Evolutionary conservation across 2,888 invertebrate genomes (phyloP).

Genomic region (Petrophora chlorosata): DNA sequence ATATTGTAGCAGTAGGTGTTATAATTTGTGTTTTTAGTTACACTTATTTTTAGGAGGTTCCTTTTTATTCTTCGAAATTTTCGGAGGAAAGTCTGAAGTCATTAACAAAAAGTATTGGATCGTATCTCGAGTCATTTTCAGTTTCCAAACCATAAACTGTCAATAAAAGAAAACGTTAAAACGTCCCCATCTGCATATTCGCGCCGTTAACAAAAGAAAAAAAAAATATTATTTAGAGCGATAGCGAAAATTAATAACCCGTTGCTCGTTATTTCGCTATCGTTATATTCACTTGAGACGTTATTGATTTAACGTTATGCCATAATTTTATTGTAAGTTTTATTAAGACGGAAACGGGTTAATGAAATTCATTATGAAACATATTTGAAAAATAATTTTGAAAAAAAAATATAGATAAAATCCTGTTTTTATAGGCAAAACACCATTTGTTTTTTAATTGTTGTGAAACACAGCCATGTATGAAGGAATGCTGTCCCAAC

Average conservation of each 20-base stretch:
- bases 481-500: slow-evolving; percentile 19
- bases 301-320: slow-evolving; percentile 45
- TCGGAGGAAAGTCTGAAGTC: slow-evolving; percentile 46
- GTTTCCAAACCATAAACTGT: slow-evolving; percentile 81
- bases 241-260: slow-evolving; percentile 70
- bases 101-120: slow-evolving; percentile 61
- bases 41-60: no score
- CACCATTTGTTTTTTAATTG: background rate
- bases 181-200: slow-evolving; percentile 72
- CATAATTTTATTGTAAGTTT: slow-evolving; percentile 25
- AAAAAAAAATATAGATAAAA: no score
- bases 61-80: slow-evolving; percentile 39
- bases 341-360: slow-evolving; percentile 12
- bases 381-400: no score
- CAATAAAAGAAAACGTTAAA: slow-evolving; percentile 76
- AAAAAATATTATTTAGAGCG: slow-evolving; percentile 52
- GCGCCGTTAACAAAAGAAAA: slow-evolving; percentile 65
- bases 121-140: slow-evolving; percentile 69
- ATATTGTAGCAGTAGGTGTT: no score
- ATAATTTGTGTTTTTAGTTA: no score
- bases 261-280: slow-evolving; percentile 49
- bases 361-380: background rate
- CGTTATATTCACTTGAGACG: slow-evolving; percentile 49
- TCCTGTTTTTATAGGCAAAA: no score
- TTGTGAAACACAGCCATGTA: background rate